A percentile compares a stretch with the other conserved stretches of the same genome.
These are phyloP conservation scores for Lepidurus couesii DNA, from an alignment of 1,140 invertebrate genomes.

Conservation along the genomic window DNA sequence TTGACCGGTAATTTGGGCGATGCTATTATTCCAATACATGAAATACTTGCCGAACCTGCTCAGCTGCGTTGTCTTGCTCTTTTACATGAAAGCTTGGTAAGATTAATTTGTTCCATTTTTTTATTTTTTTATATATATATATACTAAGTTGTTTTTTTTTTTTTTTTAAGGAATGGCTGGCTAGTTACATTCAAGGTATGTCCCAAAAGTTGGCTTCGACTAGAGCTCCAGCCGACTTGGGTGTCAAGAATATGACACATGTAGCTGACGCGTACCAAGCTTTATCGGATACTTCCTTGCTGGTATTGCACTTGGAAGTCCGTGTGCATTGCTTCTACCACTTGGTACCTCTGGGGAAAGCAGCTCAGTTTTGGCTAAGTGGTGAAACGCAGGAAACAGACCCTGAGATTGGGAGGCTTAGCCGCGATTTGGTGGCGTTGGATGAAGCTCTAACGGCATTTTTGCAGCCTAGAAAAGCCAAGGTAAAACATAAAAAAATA, in stretches of 20 bases:
- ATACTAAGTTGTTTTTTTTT: too few species aligned
- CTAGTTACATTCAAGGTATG: slow-evolving; percentile 46
- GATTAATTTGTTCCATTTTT: slow-evolving; percentile 22
- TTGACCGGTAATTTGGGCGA: slow-evolving; percentile 81
- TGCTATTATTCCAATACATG: slow-evolving; percentile 71
- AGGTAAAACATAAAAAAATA: slow-evolving; percentile 48
- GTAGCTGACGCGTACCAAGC: slow-evolving; percentile 78
- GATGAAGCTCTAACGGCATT: slow-evolving; percentile 70
- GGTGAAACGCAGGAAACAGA: slow-evolving; percentile 65
- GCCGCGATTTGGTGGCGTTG: slow-evolving; percentile 67
- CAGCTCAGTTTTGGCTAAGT: slow-evolving; percentile 48
- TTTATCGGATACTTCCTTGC: slow-evolving; percentile 79
- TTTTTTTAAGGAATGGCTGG: slow-evolving; percentile 61
- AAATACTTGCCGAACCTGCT: slow-evolving; percentile 71
- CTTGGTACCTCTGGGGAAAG: slow-evolving; percentile 63
- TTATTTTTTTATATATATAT: slow-evolving; percentile 34
- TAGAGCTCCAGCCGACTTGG: slow-evolving; percentile 42
- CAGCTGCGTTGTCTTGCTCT: slow-evolving; percentile 76
- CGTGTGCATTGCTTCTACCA: slow-evolving; percentile 93
- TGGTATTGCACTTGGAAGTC: slow-evolving; percentile 85
- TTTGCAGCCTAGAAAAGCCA: slow-evolving; percentile 69
- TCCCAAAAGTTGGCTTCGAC: slow-evolving; percentile 41
- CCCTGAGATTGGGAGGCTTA: slow-evolving; percentile 71
- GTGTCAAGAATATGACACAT: slow-evolving; percentile 52
- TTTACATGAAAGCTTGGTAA: slow-evolving; percentile 84